Conservation (phyloP, 2,113 vertebrate species). For the Theristicus caerulescens region DNA sequence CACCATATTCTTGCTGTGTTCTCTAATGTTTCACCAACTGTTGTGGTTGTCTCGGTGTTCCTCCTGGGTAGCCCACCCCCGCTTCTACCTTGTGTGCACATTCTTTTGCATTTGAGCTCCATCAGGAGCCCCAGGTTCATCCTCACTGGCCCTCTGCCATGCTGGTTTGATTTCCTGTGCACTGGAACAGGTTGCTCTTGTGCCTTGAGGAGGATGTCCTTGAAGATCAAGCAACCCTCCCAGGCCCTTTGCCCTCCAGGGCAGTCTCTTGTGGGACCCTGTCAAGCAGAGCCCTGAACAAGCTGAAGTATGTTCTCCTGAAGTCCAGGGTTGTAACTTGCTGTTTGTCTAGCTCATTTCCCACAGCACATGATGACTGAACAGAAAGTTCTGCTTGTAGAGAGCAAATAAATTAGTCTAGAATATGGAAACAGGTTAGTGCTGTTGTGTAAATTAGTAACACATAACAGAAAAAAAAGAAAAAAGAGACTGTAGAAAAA, state of each 20-base stretch:
- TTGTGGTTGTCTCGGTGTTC: accelerated
- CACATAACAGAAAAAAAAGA: not conserved
- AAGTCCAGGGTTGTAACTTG: not conserved
- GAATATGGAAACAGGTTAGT: not conserved
- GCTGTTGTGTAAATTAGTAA: not conserved
- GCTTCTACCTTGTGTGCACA: not conserved
- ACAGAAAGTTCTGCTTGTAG: not conserved
- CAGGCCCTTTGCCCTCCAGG: not conserved
- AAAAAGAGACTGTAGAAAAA: not conserved
- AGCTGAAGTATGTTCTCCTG: not conserved
- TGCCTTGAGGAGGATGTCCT: not conserved
- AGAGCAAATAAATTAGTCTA: not conserved
- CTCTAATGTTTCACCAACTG: not conserved
- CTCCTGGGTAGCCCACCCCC: accelerated
- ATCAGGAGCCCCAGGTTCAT: not conserved
- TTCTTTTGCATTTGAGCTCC: not conserved
- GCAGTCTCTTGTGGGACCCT: not conserved
- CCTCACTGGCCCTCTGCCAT: not conserved
- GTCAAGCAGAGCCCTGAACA: not conserved
- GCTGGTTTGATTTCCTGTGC: not conserved
- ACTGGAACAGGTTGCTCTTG: not conserved
- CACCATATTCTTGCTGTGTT: not conserved
- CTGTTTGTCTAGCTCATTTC: not conserved
- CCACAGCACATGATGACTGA: not conserved
- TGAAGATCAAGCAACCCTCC: not conserved